A percentile compares a stretch with the other conserved stretches of the same genome.
These are phyloP conservation scores for Antennarius maculatus DNA, from an alignment of 2,797 vertebrate genomes.

Conservation along the genomic window DNA sequence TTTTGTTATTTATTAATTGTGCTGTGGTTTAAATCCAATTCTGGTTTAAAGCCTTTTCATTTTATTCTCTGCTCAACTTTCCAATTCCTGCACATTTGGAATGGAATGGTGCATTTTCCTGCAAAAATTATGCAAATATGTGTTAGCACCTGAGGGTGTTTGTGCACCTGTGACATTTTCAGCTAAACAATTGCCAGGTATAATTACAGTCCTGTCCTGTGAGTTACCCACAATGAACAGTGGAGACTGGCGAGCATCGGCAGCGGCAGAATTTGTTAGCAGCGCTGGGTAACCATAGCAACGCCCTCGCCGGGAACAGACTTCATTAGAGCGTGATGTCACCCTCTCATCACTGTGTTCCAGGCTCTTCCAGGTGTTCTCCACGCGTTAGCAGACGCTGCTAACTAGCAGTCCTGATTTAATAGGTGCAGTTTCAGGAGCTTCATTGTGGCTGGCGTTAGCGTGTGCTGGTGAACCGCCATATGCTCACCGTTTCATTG, in stretches of 20 bases:
- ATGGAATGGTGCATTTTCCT: background rate
- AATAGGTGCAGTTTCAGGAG: constrained; percentile 62
- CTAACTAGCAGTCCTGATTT: constrained; percentile 34
- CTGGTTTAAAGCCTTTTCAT: too few species aligned
- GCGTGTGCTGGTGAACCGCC: constrained; percentile 61
- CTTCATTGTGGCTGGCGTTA: constrained; percentile 48
- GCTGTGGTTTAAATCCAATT: too few species aligned
- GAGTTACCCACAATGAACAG: background rate
- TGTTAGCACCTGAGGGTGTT: constrained; percentile 18
- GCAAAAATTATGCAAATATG: background rate
- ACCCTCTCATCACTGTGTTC: constrained; percentile 9
- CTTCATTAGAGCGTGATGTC: constrained; percentile 2
- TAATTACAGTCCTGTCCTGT: constrained; percentile 15
- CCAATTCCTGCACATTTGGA: background rate
- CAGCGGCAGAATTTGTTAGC: background rate
- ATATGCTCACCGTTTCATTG: constrained; percentile 61
- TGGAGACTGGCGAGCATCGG: background rate
- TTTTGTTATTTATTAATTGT: too few species aligned
- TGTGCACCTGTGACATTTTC: constrained; percentile 35
- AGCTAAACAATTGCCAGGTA: constrained; percentile 7
- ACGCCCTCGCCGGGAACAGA: background rate
- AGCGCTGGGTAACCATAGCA: background rate
- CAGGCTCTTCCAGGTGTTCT: background rate
- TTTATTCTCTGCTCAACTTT: background rate
- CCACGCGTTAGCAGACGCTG: background rate